These are phyloP conservation scores for Sicus ferrugineus DNA, from an alignment of 2,888 invertebrate genomes.

Conservation along the genomic window DNA sequence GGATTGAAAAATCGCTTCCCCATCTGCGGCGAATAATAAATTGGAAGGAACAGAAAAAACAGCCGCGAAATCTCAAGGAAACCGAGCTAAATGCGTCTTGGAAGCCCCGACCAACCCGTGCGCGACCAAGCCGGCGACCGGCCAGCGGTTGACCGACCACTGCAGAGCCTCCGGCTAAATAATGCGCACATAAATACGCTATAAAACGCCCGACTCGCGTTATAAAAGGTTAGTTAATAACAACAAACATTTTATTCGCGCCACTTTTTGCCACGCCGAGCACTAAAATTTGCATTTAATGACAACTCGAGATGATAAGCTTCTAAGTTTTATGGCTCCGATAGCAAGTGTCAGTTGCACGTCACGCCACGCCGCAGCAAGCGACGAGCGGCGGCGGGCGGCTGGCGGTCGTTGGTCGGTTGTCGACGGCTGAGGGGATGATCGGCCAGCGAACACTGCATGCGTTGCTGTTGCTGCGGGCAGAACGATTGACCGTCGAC, in stretches of 20 bases:
- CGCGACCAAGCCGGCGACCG: background rate
- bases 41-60: background rate
- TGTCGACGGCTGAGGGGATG: background rate
- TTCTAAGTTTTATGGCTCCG: conserved; percentile 54
- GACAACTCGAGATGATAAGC: conserved; percentile 53
- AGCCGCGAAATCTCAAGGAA: background rate
- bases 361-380: conserved; percentile 18
- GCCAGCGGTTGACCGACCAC: background rate
- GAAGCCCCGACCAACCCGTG: background rate
- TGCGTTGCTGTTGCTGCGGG: background rate
- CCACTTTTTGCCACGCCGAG: conserved; percentile 24
- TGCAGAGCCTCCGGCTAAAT: conserved; percentile 1
- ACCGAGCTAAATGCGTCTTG: background rate
- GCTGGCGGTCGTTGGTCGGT: background rate
- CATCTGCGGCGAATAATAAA: background rate
- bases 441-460: too few relatives aligned
- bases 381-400: background rate
- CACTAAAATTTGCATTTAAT: conserved; percentile 59
- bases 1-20: background rate
- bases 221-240: conserved; percentile 17
- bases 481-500: background rate
- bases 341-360: conserved; percentile 56
- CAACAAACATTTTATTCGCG: conserved; percentile 21
- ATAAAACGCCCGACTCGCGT: conserved; percentile 13
- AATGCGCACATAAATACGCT: conserved; percentile 13